Conservation (phyloP, 2,888 invertebrate genomes). For the Ichneumon xanthorius region DNA sequence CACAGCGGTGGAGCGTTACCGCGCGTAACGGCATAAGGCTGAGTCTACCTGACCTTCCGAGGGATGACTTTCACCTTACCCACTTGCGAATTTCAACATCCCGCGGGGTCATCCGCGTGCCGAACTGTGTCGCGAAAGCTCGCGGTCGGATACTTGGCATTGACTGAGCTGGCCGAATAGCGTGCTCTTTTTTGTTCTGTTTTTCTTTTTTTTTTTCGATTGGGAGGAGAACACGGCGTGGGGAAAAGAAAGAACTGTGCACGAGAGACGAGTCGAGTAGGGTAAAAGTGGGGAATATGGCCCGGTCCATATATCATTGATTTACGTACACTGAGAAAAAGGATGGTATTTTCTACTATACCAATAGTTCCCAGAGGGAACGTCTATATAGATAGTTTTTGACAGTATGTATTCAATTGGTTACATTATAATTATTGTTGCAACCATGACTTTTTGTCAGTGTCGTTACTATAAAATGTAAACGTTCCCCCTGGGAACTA, state of each 20-base stretch:
- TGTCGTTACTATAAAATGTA: too few species aligned
- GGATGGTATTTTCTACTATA: too few species aligned
- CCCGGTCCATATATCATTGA: too few species aligned
- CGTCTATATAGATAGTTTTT: too few species aligned
- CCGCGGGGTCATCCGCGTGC: not conserved
- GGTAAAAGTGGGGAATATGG: too few species aligned
- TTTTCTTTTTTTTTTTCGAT: too few species aligned
- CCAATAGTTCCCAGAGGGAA: too few species aligned
- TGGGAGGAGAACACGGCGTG: not conserved
- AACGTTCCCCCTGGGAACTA: too few species aligned
- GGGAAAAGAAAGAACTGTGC: slow-evolving; percentile 6
- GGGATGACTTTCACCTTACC: not conserved
- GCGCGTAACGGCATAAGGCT: not conserved
- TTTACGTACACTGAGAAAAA: too few species aligned
- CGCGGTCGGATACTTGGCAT: slow-evolving; percentile 42
- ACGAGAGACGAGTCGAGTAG: slow-evolving; percentile 3
- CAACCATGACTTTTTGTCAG: too few species aligned
- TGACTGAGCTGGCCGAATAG: slow-evolving; percentile 14
- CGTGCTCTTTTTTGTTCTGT: not conserved
- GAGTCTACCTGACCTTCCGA: not conserved
- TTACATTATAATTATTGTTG: too few species aligned
- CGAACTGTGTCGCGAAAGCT: slow-evolving; percentile 18
- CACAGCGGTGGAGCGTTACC: not conserved
- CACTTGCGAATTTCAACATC: not conserved
- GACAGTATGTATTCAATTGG: too few species aligned